phyloP scores from a whole-genome alignment of 2,113 vertebrate species.

The Mirounga angustirostris region DNA sequence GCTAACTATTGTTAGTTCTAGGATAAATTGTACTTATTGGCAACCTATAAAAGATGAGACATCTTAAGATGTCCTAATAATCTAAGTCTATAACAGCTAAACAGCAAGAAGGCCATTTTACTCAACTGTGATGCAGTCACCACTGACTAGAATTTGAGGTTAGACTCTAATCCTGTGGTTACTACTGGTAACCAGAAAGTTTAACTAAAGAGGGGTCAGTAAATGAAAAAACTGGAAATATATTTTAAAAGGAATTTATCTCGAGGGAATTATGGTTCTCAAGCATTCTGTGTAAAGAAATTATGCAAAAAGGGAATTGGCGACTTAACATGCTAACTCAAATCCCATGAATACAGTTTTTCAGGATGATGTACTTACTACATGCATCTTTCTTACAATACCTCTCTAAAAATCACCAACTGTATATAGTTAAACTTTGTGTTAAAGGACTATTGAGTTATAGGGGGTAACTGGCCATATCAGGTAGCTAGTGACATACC shows the following conservation, averaged over 20 bases:
- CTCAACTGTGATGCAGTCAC: not conserved
- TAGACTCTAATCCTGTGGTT: not conserved
- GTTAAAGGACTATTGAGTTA: not conserved
- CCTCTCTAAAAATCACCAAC: not conserved
- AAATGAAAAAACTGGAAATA: slow-evolving; percentile 19
- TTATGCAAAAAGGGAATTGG: not conserved
- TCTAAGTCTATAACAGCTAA: slow-evolving; percentile 25
- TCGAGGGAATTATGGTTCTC: not conserved
- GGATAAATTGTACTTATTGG: not conserved
- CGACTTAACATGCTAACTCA: not conserved
- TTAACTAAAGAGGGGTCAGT: slow-evolving; percentile 7
- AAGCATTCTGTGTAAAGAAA: not conserved
- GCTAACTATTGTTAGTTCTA: not conserved
- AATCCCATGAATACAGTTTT: slow-evolving; percentile 21
- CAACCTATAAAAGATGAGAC: not conserved
- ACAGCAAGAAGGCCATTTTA: not conserved
- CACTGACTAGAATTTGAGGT: not conserved
- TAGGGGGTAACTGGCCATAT: not conserved
- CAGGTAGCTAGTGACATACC: not conserved
- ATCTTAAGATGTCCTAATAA: not conserved
- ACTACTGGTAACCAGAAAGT: not conserved
- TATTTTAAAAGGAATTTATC: not conserved
- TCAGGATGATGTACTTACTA: not conserved
- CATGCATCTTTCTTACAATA: slow-evolving; percentile 20
- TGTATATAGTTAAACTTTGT: not conserved